phyloP scores from a whole-genome alignment of 1,140 invertebrate species.

The Bacillus rossius region DNA sequence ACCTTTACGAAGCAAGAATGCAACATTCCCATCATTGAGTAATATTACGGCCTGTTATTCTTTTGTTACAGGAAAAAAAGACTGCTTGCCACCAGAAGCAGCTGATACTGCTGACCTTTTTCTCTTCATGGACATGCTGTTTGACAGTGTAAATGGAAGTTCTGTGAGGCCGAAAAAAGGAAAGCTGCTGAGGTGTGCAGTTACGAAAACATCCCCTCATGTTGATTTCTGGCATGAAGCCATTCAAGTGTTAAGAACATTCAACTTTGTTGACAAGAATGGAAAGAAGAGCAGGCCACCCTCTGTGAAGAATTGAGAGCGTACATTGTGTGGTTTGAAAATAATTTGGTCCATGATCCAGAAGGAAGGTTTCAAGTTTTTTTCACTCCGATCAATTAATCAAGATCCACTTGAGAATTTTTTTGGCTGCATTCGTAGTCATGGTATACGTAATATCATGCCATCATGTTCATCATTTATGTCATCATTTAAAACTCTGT shows the following conservation, averaged over 20 bases:
- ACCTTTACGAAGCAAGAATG: no score
- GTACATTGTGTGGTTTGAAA: background rate
- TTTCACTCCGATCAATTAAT: background rate
- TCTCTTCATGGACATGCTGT: slow-evolving; percentile 17
- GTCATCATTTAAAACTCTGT: background rate
- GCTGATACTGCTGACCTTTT: slow-evolving; percentile 16
- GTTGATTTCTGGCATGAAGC: background rate
- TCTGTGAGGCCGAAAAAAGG: background rate
- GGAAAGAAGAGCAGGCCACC: no score
- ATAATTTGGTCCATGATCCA: background rate
- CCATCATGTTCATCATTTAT: background rate
- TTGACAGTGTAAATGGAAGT: slow-evolving; percentile 18
- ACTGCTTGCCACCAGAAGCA: no score
- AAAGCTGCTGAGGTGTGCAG: background rate
- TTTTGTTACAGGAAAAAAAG: no score
- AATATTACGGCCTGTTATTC: no score
- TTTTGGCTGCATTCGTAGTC: slow-evolving; percentile 8
- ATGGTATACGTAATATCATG: background rate
- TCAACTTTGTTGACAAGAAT: background rate
- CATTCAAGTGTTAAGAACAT: background rate
- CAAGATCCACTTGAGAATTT: slow-evolving; percentile 10
- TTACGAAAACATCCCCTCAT: background rate
- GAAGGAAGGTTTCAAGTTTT: background rate
- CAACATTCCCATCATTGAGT: no score
- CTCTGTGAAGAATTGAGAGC: no score